Evolutionary conservation across 2,888 invertebrate genomes (phyloP).

Genomic region (Ariolimax columbianus): DNA sequence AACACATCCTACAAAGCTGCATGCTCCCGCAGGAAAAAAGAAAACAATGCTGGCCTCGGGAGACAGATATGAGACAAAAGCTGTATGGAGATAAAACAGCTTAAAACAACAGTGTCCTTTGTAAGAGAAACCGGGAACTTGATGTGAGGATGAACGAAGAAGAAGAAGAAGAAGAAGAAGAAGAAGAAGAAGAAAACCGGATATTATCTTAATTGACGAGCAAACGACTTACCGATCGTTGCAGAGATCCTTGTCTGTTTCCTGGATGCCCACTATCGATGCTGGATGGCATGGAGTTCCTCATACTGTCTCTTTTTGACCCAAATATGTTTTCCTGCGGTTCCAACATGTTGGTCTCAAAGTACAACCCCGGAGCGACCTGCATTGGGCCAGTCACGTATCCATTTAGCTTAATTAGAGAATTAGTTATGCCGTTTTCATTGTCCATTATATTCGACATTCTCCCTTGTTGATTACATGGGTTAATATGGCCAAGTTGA

Average conservation of each 20-base stretch:
- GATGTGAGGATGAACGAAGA: too few relatives aligned
- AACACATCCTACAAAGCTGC: too few relatives aligned
- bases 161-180: too few relatives aligned
- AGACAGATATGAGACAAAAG: too few relatives aligned
- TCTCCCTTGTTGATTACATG: neutral
- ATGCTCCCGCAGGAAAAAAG: too few relatives aligned
- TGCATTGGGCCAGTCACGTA: neutral
- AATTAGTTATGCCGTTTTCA: neutral
- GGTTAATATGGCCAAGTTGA: neutral
- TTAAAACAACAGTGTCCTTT: too few relatives aligned
- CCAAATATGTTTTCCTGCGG: neutral
- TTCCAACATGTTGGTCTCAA: neutral
- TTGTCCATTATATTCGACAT: neutral
- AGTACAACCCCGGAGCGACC: neutral
- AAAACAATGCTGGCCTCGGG: too few relatives aligned
- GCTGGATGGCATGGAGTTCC: neutral
- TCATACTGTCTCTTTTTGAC: neutral
- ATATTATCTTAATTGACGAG: too few relatives aligned
- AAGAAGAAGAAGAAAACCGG: too few relatives aligned
- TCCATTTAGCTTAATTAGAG: neutral
- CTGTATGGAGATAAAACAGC: too few relatives aligned
- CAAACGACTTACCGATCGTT: constrained; percentile 5
- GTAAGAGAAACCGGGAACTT: too few relatives aligned
- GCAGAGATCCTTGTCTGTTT: constrained; percentile 1
- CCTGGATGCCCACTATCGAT: neutral